Conservation (phyloP, 2,888 invertebrate genomes). For the Cordilura impudica region DNA sequence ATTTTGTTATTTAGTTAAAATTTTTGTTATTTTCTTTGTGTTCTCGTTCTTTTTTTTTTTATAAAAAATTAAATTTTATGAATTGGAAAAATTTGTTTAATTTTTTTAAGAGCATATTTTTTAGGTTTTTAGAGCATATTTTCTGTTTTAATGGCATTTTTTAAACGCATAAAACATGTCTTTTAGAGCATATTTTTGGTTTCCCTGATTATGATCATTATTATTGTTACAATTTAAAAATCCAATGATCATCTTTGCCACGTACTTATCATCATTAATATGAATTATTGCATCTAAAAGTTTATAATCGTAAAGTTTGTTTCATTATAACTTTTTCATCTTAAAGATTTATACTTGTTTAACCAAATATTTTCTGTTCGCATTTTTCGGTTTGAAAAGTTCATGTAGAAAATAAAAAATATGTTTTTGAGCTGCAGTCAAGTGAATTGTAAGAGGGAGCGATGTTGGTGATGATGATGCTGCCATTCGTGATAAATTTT, state of each 20-base stretch:
- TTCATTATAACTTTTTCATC: slow-evolving; percentile 48
- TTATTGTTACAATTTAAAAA: slow-evolving; percentile 24
- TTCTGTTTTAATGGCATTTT: not conserved
- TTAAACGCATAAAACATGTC: no score
- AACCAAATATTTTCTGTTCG: not conserved
- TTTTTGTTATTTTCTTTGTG: no score
- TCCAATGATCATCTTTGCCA: slow-evolving; percentile 22
- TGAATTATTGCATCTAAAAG: slow-evolving; percentile 51
- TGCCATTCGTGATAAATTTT: no score
- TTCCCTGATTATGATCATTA: no score
- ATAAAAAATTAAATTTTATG: not conserved
- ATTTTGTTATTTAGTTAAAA: no score
- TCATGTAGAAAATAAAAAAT: not conserved
- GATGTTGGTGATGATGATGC: not conserved
- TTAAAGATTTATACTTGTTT: slow-evolving; percentile 20
- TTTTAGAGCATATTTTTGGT: no score
- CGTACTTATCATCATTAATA: slow-evolving; percentile 36
- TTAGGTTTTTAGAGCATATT: no score
- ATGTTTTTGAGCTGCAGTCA: not conserved
- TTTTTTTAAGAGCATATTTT: no score
- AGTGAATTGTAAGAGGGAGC: not conserved
- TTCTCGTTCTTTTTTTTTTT: no score
- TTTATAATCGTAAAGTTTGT: slow-evolving; percentile 59
- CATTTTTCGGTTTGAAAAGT: not conserved
- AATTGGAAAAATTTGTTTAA: slow-evolving; percentile 5